Evolutionary conservation across 2,113 vertebrate genomes (phyloP).

Genomic region (Solenodon paradoxus): DNA sequence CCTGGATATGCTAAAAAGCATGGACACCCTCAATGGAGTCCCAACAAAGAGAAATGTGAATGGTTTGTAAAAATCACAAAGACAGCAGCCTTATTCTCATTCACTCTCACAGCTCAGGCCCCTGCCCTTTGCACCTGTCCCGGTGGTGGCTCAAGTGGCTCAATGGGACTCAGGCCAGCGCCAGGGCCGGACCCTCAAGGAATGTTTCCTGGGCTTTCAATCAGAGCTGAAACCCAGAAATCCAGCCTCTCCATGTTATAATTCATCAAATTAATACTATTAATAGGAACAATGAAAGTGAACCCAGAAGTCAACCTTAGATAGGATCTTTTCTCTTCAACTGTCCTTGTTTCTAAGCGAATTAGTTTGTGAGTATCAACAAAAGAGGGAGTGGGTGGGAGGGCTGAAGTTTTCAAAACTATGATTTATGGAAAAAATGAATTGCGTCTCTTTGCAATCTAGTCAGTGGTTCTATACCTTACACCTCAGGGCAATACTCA

Average conservation of each 20-base stretch:
- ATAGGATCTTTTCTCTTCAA: not conserved
- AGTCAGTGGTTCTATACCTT: not conserved
- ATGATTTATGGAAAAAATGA: not conserved
- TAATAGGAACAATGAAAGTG: not conserved
- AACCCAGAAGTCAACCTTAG: not conserved
- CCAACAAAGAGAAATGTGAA: conserved; percentile 40
- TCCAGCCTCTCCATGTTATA: not conserved
- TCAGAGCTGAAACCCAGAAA: not conserved
- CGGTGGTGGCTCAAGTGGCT: not conserved
- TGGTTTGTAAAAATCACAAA: conserved; percentile 33
- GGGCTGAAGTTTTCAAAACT: not conserved
- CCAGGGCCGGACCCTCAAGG: not conserved
- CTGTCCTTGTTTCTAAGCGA: not conserved
- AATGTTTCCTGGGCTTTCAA: not conserved
- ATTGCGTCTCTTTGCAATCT: not conserved
- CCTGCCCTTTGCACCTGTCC: conserved; percentile 44
- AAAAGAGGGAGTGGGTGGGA: not conserved
- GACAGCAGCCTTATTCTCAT: not conserved
- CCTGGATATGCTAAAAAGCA: conserved; percentile 64
- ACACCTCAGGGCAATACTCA: not conserved
- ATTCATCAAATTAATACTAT: not conserved
- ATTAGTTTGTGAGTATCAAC: not conserved
- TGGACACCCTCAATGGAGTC: not conserved
- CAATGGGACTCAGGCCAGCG: not conserved
- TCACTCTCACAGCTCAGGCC: not conserved